phyloP scores from a whole-genome alignment of 1,140 invertebrate genomes.

The Acromyrmex echinatior region DNA sequence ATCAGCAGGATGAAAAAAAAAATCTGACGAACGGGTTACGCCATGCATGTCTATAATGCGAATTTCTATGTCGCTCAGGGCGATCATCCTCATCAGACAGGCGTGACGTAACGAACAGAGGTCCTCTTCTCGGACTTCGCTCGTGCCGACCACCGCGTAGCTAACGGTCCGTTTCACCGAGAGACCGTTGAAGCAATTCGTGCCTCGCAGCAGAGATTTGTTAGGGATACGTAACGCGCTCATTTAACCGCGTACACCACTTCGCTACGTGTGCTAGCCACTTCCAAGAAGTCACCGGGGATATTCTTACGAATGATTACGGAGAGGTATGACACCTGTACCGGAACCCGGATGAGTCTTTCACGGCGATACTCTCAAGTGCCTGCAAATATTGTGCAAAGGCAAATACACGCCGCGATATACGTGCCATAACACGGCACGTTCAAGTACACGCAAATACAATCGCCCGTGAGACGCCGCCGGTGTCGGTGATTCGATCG shows the following conservation, averaged over 20 bases:
- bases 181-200: conserved; percentile 12
- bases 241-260: conserved; percentile 36
- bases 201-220: neutral
- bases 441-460: conserved; percentile 55
- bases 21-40: conserved; percentile 26
- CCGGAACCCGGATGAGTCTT: conserved; percentile 36
- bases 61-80: conserved; percentile 49
- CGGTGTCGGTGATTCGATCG: conserved; percentile 47
- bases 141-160: conserved; percentile 36
- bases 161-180: conserved; percentile 43
- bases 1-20: neutral
- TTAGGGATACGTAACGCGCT: conserved; percentile 28
- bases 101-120: conserved; percentile 43
- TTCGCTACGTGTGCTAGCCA: conserved; percentile 43
- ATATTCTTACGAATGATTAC: neutral
- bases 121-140: conserved; percentile 26
- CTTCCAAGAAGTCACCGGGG: conserved; percentile 50
- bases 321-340: conserved; percentile 59
- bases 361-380: conserved; percentile 42
- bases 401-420: conserved; percentile 43
- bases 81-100: conserved; percentile 31
- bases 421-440: conserved; percentile 43
- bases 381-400: conserved; percentile 65
- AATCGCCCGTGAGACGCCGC: conserved; percentile 22
- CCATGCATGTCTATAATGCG: conserved; percentile 38